Evolutionary conservation across 2,797 vertebrate species (phyloP), one percentile per base, ranked within the genome.

Genomic region (Rhabdophis nuchalis): DNA sequence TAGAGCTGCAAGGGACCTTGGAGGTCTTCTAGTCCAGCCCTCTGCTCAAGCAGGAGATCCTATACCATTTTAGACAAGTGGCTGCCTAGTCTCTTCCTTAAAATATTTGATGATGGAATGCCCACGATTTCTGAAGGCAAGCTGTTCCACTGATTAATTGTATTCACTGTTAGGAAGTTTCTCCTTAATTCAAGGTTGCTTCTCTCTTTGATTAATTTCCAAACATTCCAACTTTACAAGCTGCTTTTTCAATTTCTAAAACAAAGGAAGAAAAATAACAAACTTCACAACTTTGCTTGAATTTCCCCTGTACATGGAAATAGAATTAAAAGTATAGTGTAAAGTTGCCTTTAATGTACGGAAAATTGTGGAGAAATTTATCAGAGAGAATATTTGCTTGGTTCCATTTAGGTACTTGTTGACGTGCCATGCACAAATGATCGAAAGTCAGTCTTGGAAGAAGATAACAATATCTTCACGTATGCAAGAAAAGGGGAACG

Each of bases 391-490:
- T 52, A 27, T 10, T 57, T 90, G 89, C 16, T 88, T 12, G 87
- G 29, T 91, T 64, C 18, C 56, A 88, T 82, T 46, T 96, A 99
- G 99, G 99, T 99, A 29, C 98, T 99, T 64, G 99, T 99, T 90
- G 99, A 99, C 27, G 99, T 98, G 52, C 99, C 99, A 50, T 99
- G 99, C 94, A 99, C 98, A 1, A 98, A 98, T 13, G 99, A 99
- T 96, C 98, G 98, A n/a, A 98, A 98, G 91, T 98, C 99, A 0
- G 95, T 98, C 64, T 96, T 96, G 89, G 98, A 99, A 91, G 97
- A 98, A 0, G 98, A 99, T 6, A 99, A 99, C 97, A 99, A 99
- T 95, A 98, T 99, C 94, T 99, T 99, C 95, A 97, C 94, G 89
- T 98, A 90, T 90, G 97, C 50, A 1, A 97, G 99, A 94, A 98